Conservation (phyloP, 2,113 vertebrate species). For the Vulpes vulpes region DNA sequence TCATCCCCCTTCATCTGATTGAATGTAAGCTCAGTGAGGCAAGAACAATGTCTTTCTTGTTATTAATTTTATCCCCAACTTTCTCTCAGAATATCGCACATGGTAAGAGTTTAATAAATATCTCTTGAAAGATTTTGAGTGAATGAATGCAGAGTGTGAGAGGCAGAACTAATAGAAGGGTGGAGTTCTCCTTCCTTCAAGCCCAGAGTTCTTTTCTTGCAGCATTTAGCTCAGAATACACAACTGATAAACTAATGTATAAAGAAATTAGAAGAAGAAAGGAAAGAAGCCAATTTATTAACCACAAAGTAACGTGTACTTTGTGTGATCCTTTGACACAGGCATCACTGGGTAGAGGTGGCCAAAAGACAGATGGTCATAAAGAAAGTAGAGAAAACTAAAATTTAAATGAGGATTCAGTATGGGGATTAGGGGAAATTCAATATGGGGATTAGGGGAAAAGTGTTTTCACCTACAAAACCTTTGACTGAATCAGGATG, state of each 20-base stretch:
- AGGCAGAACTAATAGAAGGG: not conserved
- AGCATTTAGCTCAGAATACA: not conserved
- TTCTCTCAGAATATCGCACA: not conserved
- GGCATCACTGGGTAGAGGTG: not conserved
- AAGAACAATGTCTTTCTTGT: not conserved
- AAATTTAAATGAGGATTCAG: not conserved
- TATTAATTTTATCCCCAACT: not conserved
- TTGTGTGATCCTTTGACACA: not conserved
- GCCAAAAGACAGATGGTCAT: not conserved
- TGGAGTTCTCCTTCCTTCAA: rapidly evolving
- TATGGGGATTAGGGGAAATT: not conserved
- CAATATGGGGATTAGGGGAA: not conserved
- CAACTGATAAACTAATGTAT: no score
- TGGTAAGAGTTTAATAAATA: not conserved
- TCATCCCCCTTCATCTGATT: not conserved
- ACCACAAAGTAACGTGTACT: not conserved
- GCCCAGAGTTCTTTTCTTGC: not conserved
- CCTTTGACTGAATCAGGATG: not conserved
- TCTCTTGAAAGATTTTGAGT: not conserved
- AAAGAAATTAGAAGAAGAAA: not conserved
- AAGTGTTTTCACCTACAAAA: not conserved
- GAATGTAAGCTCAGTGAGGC: not conserved
- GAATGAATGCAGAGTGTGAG: not conserved
- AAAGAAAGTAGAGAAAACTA: not conserved
- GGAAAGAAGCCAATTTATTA: not conserved